These are phyloP conservation scores for Cephus nigrinus DNA, from an alignment of 2,888 invertebrate genomes.

Conservation along the genomic window DNA sequence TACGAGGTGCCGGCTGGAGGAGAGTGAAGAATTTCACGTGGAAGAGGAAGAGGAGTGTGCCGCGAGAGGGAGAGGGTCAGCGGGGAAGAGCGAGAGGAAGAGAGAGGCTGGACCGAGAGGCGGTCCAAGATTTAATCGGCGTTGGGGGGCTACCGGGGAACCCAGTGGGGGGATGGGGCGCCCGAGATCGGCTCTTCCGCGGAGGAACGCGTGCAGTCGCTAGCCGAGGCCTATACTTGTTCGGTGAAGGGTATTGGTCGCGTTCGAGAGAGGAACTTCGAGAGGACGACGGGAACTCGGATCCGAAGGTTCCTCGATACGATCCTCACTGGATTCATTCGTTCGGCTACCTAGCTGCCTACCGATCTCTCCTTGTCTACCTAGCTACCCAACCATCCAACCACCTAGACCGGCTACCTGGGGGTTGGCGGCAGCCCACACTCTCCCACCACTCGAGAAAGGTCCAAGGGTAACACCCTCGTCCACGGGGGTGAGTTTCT, in stretches of 20 bases:
- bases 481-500: conserved; percentile 19
- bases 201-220: conserved; percentile 62
- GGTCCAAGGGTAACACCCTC: conserved; percentile 18
- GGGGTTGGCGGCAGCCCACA: conserved; percentile 18
- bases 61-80: conserved; percentile 7
- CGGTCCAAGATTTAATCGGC: conserved; percentile 55
- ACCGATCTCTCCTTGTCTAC: not conserved
- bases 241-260: conserved; percentile 58
- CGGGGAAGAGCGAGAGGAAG: conserved; percentile 24
- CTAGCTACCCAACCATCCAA: not conserved
- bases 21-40: conserved; percentile 5
- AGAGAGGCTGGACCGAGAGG: conserved; percentile 34
- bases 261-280: conserved; percentile 12
- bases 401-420: conserved; percentile 1
- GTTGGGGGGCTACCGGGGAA: conserved; percentile 49
- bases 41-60: conserved; percentile 5
- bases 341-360: not conserved
- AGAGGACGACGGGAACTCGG: conserved; percentile 12
- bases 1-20: not conserved
- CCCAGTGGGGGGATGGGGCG: conserved; percentile 39
- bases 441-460: conserved; percentile 29
- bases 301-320: not conserved
- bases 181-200: conserved; percentile 54
- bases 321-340: not conserved
- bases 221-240: conserved; percentile 61